phyloP scores from a whole-genome alignment of 1,140 invertebrate genomes.

The Laodelphax striatellus region DNA sequence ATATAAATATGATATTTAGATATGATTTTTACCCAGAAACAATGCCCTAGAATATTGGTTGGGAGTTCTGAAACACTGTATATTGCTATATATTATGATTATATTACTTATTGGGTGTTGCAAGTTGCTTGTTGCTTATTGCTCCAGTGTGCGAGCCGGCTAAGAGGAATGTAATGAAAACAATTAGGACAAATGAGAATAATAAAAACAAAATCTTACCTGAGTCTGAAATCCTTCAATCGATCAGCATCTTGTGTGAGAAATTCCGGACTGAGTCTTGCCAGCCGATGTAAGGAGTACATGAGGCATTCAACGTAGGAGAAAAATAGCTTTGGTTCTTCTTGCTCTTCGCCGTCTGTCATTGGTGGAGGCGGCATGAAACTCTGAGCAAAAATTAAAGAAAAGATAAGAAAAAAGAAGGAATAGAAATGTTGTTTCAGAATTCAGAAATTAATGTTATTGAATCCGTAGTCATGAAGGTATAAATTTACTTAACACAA shows the following conservation, averaged over 20 bases:
- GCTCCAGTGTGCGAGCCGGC: too few relatives aligned
- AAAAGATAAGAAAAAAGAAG: conserved; percentile 4
- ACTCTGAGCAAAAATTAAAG: conserved; percentile 36
- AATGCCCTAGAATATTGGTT: too few relatives aligned
- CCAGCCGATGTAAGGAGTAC: conserved; percentile 80
- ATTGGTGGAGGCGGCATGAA: conserved; percentile 71
- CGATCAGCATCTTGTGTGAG: conserved; percentile 64
- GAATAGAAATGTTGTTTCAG: background rate
- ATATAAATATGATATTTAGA: too few relatives aligned
- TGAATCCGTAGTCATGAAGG: too few relatives aligned
- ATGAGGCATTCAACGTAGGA: conserved; percentile 89
- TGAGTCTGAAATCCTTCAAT: conserved; percentile 77
- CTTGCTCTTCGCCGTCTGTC: conserved; percentile 31
- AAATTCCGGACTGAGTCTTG: conserved; percentile 65
- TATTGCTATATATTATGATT: too few relatives aligned
- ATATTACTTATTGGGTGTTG: too few relatives aligned
- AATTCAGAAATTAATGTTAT: too few relatives aligned
- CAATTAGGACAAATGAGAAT: background rate
- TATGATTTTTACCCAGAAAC: too few relatives aligned
- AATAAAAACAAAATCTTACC: conserved; percentile 32
- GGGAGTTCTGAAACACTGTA: too few relatives aligned
- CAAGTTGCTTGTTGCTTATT: too few relatives aligned
- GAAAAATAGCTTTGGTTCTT: conserved; percentile 64
- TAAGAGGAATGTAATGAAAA: too few relatives aligned
- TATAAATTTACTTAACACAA: too few relatives aligned